Conservation (phyloP, 2,888 invertebrate species). For the Gastrophysa polygoni region DNA sequence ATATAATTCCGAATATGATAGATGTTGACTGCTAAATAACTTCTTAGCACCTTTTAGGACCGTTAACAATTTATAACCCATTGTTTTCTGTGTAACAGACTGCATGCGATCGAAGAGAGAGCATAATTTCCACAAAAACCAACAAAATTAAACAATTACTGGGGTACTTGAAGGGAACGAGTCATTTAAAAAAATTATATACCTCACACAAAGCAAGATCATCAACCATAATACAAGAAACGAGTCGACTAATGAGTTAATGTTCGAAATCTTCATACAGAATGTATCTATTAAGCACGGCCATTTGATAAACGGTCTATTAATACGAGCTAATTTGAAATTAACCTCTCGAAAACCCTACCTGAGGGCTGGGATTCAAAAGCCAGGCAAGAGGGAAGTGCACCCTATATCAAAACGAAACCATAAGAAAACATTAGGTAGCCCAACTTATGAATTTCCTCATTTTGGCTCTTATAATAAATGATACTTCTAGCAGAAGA, state of each 20-base stretch:
- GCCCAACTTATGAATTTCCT: background rate
- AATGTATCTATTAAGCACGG: background rate
- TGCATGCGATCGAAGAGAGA: background rate
- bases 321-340: background rate
- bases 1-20: background rate
- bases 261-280: background rate
- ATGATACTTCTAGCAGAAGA: no score
- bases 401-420: background rate
- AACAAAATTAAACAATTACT: background rate
- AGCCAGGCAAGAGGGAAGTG: background rate
- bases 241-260: background rate
- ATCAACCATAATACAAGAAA: background rate
- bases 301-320: background rate
- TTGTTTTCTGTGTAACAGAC: background rate
- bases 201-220: background rate
- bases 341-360: background rate
- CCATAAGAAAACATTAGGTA: background rate
- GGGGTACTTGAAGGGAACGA: background rate
- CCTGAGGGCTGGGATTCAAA: background rate
- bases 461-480: background rate
- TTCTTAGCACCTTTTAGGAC: background rate
- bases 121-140: background rate
- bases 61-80: background rate
- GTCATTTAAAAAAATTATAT: background rate
- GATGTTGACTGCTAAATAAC: background rate